Percentiles rank a stretch among this genome's conserved stretches.
Conservation (phyloP, 2,888 invertebrate species). For the Myathropa florea region DNA sequence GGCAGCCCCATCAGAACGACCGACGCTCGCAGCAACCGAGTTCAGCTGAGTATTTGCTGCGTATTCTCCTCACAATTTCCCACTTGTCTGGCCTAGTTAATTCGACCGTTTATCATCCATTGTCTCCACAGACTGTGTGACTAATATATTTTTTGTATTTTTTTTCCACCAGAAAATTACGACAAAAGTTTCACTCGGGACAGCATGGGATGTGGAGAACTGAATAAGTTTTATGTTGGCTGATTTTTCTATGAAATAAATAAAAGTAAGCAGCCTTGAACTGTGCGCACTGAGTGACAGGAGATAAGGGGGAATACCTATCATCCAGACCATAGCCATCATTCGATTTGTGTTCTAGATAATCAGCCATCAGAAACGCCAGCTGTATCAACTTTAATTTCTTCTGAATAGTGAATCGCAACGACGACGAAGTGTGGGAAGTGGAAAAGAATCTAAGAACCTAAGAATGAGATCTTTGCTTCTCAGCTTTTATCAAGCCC, state of each 20-base stretch:
- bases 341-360: conserved; percentile 51
- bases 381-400: conserved; percentile 43
- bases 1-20: neutral
- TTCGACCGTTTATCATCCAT: conserved; percentile 58
- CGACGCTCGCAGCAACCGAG: neutral
- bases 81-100: conserved; percentile 52
- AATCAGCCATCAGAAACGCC: neutral
- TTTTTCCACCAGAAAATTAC: conserved; percentile 23
- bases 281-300: neutral
- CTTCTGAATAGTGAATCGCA: neutral
- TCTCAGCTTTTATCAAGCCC: neutral
- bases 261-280: neutral
- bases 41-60: neutral
- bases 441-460: conserved; percentile 3
- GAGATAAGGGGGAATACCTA: neutral
- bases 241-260: neutral
- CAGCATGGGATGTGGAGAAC: neutral
- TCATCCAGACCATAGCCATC: conserved; percentile 5
- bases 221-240: neutral
- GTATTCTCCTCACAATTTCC: neutral
- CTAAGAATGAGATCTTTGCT: neutral
- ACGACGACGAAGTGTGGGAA: conserved; percentile 26
- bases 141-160: neutral
- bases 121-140: conserved; percentile 14
- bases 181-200: neutral